Base-by-base conservation (phyloP, 2,797 vertebrate genomes). In the Florisuga fusca region DNA sequence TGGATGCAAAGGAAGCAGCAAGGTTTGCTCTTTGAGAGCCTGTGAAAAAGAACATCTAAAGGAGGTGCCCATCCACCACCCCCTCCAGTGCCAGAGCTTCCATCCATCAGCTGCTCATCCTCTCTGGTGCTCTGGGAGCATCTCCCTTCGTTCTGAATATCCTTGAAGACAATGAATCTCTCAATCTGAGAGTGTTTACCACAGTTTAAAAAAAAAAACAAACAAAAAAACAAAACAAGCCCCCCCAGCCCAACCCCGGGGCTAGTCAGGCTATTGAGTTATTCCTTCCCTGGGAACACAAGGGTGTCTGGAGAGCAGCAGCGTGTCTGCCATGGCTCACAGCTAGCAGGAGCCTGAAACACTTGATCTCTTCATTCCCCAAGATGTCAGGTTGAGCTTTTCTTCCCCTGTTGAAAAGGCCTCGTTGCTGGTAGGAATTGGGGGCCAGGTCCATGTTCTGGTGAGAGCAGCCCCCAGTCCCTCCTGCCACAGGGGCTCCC, bases 71-170 rank as follows among this genome's bases (percentile, higher is more conserved):
- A 2, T 27, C 58, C 26, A 4, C 51, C 3, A 0, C 4, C 21
- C 0, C 27, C 15, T 41, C 38, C 38, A 38, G 68, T 6, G 41
- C 72, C 26, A 2, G 38, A 9, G 7, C 5, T 3, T 1, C 20
- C 68, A 14, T 15, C 7, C n/a, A n/a, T 19, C 7, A 1, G n/a
- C 19, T 2, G 1, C 15, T 82, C 41, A 0, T 34, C 79, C 59
- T 10, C 22, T 0, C 33, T 9, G 4, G 2, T 17, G 15, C 10
- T 31, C 29, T n/a, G 1, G 0, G 25, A 48, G 66, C 61, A 9
- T 29, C 33, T 85, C 41, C 69, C 53, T 58, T 3, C 43, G 26
- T 2, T 43, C 10, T n/a, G 46, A n/a, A 22, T 10, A 9, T 2
- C 79, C 76, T 26, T 5, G 55, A 25, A 33, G 55, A 26, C 10